Conservation (phyloP, 1,140 invertebrate genomes). For the Drosophila guanche region DNA sequence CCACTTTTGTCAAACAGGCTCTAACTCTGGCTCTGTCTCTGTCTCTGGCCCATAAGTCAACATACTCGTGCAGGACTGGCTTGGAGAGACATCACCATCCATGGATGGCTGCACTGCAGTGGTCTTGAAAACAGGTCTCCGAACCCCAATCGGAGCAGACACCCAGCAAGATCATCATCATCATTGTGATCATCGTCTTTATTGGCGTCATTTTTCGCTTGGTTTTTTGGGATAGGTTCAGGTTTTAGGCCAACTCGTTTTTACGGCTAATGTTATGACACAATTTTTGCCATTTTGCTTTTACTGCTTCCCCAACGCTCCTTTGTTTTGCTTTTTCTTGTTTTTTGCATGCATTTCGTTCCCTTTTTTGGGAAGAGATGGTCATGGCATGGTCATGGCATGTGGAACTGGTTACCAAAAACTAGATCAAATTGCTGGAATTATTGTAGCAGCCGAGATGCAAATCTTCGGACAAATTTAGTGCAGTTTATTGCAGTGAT, state of each 20-base stretch:
- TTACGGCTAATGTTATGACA: conserved; percentile 65
- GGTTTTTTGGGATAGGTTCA: conserved; percentile 73
- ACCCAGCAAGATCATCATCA: conserved; percentile 22
- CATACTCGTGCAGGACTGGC: conserved; percentile 40
- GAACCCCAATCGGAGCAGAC: conserved; percentile 35
- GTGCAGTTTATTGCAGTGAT: too few relatives aligned
- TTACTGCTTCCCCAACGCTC: conserved; percentile 19
- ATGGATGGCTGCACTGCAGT: conserved; percentile 13
- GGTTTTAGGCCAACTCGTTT: conserved; percentile 68
- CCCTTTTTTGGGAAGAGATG: conserved; percentile 37
- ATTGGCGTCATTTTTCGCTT: conserved; percentile 7
- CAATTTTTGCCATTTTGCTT: conserved; percentile 58
- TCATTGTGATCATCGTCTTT: conserved; percentile 27
- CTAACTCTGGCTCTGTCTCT: conserved; percentile 31
- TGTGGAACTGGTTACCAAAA: conserved; percentile 29
- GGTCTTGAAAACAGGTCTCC: conserved; percentile 59
- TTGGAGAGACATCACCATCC: conserved; percentile 43
- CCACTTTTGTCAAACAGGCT: conserved; percentile 75
- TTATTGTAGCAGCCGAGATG: conserved; percentile 5
- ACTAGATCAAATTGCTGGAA: conserved; percentile 30
- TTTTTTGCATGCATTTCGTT: conserved; percentile 33
- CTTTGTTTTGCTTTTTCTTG: conserved; percentile 13
- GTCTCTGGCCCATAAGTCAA: conserved; percentile 62
- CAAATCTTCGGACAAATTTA: too few relatives aligned
- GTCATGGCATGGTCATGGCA: conserved; percentile 20